Base-by-base conservation (phyloP, 2,888 invertebrate species). In the Furcula furcula region DNA sequence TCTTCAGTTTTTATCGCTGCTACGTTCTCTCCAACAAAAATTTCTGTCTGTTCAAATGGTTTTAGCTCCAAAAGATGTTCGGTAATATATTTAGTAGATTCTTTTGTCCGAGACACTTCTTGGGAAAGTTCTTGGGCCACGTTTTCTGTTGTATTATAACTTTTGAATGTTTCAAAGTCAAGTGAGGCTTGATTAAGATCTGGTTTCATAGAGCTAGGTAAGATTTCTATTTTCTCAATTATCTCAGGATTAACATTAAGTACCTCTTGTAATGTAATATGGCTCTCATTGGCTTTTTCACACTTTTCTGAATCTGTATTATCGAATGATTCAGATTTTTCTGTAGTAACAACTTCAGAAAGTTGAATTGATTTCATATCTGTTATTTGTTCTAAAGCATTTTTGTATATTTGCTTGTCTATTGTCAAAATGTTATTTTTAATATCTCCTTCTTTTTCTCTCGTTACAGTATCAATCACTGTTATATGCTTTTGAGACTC, bases 61-160 rank as follows among this genome's bases (percentile, higher is more conserved):
- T 64, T 76, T 7, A 66, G 55, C 57, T 73, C 74, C 32, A 72
- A 36, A 13, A 83, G n/a, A 15, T 73, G 54, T 43, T 88, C 59
- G 9, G 65, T 69, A 0, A 89, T 83, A 27, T 66, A 70, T 63
- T 87, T 87, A 26, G 64, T 55, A 29, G 68, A 61, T n/a, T 84
- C 80, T 46, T 70, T 71, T 14, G 73, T 51, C 4, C 72, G 63
- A 34, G 50, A 50, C 14, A 91, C 80, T 35, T 73, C 46, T 27
- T 76, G 75, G 53, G 90, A 79, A 41, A 76, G 76, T 54, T 91
- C 91, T 2, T 86, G 84, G 14, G 62, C 34, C 10, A 74, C 25
- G 35, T 74, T 70, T 65, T 85, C 77, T 11, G 57, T 55, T 6
- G 77, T 66, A 15, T 55, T 55, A 41, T 65, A 81, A 23, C 69